Evolutionary conservation across 1,140 invertebrate genomes (phyloP), one percentile per base, ranked within the genome.

Genomic region (Bombus haemorrhoidalis): DNA sequence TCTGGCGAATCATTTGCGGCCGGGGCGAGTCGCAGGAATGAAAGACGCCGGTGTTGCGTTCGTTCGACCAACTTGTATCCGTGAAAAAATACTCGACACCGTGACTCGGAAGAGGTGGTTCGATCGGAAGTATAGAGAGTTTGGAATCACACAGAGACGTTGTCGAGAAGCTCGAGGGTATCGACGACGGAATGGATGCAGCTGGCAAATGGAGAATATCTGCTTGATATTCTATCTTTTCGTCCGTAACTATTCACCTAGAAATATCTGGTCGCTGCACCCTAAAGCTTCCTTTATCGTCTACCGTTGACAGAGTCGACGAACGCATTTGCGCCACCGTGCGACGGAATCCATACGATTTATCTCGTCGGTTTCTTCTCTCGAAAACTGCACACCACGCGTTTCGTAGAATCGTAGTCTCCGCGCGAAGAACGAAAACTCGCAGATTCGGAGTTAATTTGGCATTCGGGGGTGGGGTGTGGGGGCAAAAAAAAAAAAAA

Each of bases 1-100:
- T 66, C n/a, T 3, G 64, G 22, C 86, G 87, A 88, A 88, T 89
- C n/a, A 89, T 88, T 89, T 64, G 86, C 75, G 25, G 43, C 6
- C 34, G 28, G n/a, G 15, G 32, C 77, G 22, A 22, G 22, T 25
- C 0, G 18, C 32, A 0, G 68, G 18, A 12, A 37, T 8, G 6
- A 3, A 41, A 69, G 32, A 32, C 66, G 47, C 34, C 18, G 47
- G 28, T 15, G 22, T 25, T 4, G 32, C 39, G 28, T 66, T 47
- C 34, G 34, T 47, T 37, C 18, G 68, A 43, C 80, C 28, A 73
- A 43, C 53, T 13, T 13, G 53, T 22, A 4, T 34, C 53, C 15
- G 10, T 25, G n/a, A 10, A 43, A 25, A 53, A 78, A 59, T 62
- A 15, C 47, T n/a, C 22, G n/a, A 68, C 1, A 4, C 43, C 5